Conservation (phyloP, 2,888 invertebrate species). For the Ormia ochracea region DNA sequence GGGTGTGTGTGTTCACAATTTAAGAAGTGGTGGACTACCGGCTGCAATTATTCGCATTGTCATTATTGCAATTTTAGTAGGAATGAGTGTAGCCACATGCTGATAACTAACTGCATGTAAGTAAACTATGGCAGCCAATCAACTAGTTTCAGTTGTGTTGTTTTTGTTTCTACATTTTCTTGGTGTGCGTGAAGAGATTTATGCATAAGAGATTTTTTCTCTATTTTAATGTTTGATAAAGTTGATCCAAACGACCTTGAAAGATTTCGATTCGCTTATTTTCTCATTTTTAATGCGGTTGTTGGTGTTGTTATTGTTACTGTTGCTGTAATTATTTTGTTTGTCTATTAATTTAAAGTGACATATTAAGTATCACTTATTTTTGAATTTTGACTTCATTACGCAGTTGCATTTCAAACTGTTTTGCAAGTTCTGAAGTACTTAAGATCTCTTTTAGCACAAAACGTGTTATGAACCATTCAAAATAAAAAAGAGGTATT, state of each 20-base stretch:
- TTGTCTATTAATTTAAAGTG: conserved; percentile 46
- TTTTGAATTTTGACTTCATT: conserved; percentile 7
- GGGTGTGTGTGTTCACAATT: background rate
- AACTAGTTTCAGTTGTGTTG: conserved; percentile 22
- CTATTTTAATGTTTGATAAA: conserved; percentile 34
- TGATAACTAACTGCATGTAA: conserved; percentile 10
- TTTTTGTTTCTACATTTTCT: background rate
- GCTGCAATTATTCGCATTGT: conserved; percentile 13
- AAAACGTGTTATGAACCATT: background rate
- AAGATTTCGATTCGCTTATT: conserved; percentile 39
- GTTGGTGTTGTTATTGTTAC: background rate
- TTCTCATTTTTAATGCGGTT: too few relatives aligned
- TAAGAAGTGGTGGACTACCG: conserved; percentile 43
- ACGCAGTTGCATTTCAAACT: conserved; percentile 6
- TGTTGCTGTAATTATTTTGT: conserved; percentile 20
- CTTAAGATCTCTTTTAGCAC: background rate
- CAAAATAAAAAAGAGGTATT: background rate
- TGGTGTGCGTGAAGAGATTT: background rate
- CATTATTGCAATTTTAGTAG: background rate
- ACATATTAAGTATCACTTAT: conserved; percentile 44
- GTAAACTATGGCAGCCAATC: conserved; percentile 43
- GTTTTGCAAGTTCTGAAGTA: conserved; percentile 18
- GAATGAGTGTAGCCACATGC: background rate
- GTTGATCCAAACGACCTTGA: conserved; percentile 61
- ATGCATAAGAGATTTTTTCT: conserved; percentile 12